Percentiles rank a stretch among this genome's conserved stretches.
These are phyloP conservation scores for Osedax frankpressi DNA, from an alignment of 2,888 invertebrate species.

Conservation along the genomic window DNA sequence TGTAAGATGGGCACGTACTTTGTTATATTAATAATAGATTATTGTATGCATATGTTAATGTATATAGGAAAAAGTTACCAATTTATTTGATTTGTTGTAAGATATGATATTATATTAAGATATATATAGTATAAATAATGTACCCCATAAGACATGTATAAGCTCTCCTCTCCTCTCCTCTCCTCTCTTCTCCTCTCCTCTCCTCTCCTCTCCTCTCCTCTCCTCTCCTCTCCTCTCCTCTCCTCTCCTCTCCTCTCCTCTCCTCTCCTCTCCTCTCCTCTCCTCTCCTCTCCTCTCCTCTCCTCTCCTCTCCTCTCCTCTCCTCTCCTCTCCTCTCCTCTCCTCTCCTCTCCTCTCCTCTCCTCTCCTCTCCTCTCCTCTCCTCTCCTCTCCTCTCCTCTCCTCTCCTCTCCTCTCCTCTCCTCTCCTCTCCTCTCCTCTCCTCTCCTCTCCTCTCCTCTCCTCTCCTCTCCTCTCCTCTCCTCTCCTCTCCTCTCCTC, in stretches of 20 bases:
- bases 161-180: constrained; percentile 11
- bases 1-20: no score
- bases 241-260: constrained; percentile 16
- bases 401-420: constrained; percentile 16
- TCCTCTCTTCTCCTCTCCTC: constrained; percentile 12
- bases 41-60: no score
- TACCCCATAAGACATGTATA: no score
- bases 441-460: constrained; percentile 10
- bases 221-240: constrained; percentile 16
- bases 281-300: constrained; percentile 13
- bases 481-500: constrained; percentile 7
- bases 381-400: constrained; percentile 16
- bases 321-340: constrained; percentile 16
- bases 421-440: constrained; percentile 15
- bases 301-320: constrained; percentile 16
- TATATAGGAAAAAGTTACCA: no score
- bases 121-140: no score
- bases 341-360: constrained; percentile 16
- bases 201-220: constrained; percentile 15
- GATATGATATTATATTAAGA: no score
- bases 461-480: constrained; percentile 7
- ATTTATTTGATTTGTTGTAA: no score
- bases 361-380: constrained; percentile 16
- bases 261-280: constrained; percentile 13
- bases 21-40: no score